Evolutionary conservation across 2,113 vertebrate species (phyloP).

Genomic region (Herpailurus yagouaroundi): DNA sequence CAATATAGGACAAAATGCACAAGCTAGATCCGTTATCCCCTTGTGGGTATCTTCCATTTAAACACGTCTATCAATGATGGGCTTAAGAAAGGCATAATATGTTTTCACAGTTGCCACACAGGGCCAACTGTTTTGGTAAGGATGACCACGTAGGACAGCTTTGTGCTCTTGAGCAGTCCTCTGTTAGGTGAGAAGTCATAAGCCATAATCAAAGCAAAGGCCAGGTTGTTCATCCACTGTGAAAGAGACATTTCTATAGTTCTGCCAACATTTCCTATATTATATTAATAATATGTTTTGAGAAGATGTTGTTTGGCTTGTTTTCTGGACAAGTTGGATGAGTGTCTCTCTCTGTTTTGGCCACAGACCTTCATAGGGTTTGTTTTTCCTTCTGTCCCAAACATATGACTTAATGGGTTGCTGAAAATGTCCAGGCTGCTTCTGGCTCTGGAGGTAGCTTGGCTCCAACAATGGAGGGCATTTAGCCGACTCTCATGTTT

Average conservation of each 20-base stretch:
- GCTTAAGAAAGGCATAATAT: conserved; percentile 82
- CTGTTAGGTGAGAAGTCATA: background rate
- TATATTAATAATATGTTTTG: background rate
- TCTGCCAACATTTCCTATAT: background rate
- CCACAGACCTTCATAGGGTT: background rate
- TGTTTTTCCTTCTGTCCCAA: conserved; percentile 52
- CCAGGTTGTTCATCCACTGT: background rate
- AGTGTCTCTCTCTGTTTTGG: conserved; percentile 1
- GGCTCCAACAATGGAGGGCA: conserved; percentile 22
- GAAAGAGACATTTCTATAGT: background rate
- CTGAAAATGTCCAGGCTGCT: conserved; percentile 61
- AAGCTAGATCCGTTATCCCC: conserved; percentile 80
- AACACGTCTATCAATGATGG: conserved; percentile 73
- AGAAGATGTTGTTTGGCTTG: background rate
- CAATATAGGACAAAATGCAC: background rate
- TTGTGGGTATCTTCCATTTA: conserved; percentile 85
- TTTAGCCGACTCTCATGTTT: background rate
- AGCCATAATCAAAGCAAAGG: conserved; percentile 29
- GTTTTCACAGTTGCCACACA: conserved; percentile 79
- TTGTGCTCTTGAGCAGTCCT: background rate
- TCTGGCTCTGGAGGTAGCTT: background rate
- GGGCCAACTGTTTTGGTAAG: conserved; percentile 48
- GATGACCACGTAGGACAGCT: background rate
- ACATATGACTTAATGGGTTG: conserved; percentile 58
- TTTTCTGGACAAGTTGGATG: conserved; percentile 43